Percentiles rank a stretch among this genome's conserved stretches.
Conservation (phyloP, 2,113 vertebrate genomes). For the Lipotes vexillifer region DNA sequence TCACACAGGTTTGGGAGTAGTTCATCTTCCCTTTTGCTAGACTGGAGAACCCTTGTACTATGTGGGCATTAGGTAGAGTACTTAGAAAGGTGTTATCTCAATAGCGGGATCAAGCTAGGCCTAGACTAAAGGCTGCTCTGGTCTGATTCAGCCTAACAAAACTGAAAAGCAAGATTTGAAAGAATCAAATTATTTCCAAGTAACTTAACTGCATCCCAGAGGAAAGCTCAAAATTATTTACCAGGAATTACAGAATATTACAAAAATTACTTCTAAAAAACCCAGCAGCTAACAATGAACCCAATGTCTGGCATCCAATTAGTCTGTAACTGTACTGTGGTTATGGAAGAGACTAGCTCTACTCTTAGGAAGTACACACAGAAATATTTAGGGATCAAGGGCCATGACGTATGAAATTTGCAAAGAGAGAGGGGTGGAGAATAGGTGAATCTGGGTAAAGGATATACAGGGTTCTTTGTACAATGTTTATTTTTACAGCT, state of each 20-base stretch:
- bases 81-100: neutral
- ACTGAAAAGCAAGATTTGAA: neutral
- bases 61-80: neutral
- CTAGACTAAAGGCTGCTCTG: neutral
- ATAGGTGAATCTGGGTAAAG: neutral
- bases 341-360: neutral
- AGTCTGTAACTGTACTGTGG: neutral
- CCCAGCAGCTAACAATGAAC: neutral
- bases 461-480: neutral
- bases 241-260: neutral
- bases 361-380: neutral
- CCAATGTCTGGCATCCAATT: neutral
- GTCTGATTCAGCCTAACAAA: neutral
- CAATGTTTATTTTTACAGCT: neutral
- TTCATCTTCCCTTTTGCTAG: neutral
- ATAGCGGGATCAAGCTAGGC: neutral
- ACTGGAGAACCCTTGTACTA: neutral
- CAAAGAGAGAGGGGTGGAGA: neutral
- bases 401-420: neutral
- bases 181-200: neutral
- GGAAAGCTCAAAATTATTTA: slow-evolving; percentile 15
- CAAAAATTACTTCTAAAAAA: neutral
- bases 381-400: neutral
- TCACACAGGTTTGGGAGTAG: neutral
- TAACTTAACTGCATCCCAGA: neutral